phyloP scores from a whole-genome alignment of 2,113 vertebrate genomes.

The Crotalus helleri region DNA sequence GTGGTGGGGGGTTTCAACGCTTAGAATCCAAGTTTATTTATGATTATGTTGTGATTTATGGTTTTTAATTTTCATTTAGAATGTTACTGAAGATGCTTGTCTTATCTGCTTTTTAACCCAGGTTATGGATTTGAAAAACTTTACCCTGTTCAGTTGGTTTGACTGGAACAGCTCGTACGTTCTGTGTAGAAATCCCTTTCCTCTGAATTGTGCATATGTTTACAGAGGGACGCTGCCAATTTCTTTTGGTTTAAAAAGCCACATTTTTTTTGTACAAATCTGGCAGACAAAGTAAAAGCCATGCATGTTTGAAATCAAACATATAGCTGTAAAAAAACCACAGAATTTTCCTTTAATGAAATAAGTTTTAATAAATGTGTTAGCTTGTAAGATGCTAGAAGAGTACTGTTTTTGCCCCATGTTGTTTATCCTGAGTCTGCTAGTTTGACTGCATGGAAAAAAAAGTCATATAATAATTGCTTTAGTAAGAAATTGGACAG shows the following conservation, averaged over 20 bases:
- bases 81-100: not conserved
- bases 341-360: not conserved
- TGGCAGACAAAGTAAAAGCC: not conserved
- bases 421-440: not conserved
- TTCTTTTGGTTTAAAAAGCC: not conserved
- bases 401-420: too few species aligned
- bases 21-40: not conserved
- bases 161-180: not conserved
- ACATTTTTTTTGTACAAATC: not conserved
- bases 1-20: not conserved
- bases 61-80: not conserved
- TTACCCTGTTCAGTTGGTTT: not conserved
- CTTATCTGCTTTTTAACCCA: not conserved
- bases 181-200: not conserved
- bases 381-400: not conserved
- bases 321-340: not conserved
- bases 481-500: not conserved
- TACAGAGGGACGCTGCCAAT: not conserved
- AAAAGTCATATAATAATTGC: too few species aligned
- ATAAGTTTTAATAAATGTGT: not conserved
- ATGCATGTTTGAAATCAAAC: not conserved
- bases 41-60: not conserved
- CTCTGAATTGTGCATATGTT: not conserved
- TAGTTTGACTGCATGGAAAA: not conserved
- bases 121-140: not conserved